phyloP scores from a whole-genome alignment of 2,888 invertebrate genomes.

The Cephus runcator region DNA sequence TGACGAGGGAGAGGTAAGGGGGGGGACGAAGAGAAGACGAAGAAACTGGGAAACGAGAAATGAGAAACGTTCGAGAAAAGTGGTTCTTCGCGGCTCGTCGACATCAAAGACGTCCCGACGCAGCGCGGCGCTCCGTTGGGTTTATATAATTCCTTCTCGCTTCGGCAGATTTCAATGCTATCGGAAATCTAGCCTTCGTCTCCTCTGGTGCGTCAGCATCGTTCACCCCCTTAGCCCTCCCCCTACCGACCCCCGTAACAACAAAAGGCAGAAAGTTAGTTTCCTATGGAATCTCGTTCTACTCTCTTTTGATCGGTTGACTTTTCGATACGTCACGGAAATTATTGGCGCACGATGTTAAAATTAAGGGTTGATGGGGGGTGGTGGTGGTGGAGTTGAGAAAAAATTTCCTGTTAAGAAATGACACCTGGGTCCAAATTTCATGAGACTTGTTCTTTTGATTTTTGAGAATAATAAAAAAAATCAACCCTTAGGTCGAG shows the following conservation, averaged over 20 bases:
- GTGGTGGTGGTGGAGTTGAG: neutral
- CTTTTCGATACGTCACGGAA: neutral
- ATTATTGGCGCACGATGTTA: neutral
- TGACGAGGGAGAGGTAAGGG: neutral
- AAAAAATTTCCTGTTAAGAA: too few relatives aligned
- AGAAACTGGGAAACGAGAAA: neutral
- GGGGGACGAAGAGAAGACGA: constrained; percentile 2
- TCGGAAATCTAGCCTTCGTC: constrained; percentile 49
- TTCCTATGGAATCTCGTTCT: constrained; percentile 39
- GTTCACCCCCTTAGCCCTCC: constrained; percentile 25
- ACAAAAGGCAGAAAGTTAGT: constrained; percentile 62
- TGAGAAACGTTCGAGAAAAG: neutral
- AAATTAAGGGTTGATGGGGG: neutral
- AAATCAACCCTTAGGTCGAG: neutral
- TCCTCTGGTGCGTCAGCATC: constrained; percentile 22
- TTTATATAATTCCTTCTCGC: constrained; percentile 64
- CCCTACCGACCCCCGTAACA: constrained; percentile 19
- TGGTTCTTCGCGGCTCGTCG: constrained; percentile 26
- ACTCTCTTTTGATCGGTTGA: neutral
- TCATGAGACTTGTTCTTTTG: neutral
- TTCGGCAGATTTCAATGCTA: constrained; percentile 61
- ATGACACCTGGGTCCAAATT: neutral
- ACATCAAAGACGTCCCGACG: constrained; percentile 53
- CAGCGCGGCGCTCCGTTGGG: constrained; percentile 40
- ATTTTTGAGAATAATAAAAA: neutral